These are phyloP conservation scores for Megastigmus dorsalis DNA, from an alignment of 2,888 invertebrate genomes.

Conservation along the genomic window DNA sequence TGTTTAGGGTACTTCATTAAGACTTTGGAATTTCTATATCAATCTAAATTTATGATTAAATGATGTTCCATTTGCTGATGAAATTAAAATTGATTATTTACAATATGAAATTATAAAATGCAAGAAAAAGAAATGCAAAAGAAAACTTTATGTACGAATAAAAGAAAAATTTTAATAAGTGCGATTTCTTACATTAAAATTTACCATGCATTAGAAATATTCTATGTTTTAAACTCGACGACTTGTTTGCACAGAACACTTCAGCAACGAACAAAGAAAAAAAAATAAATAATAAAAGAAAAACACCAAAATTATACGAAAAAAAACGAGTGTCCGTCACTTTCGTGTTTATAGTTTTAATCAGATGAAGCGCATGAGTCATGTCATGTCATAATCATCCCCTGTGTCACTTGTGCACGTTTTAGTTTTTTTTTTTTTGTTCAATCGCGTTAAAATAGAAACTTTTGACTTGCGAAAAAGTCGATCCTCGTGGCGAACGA, in stretches of 20 bases:
- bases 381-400: conserved; percentile 64
- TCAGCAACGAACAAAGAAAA: not conserved
- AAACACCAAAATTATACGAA: conserved; percentile 17
- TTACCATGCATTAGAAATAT: conserved; percentile 6
- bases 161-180: not conserved
- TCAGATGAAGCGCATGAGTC: conserved; percentile 69
- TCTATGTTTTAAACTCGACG: not conserved
- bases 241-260: not conserved
- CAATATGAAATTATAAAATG: too few relatives aligned
- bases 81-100: too few relatives aligned
- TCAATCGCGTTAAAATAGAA: too few relatives aligned
- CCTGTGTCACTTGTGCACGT: conserved; percentile 26
- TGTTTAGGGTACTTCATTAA: too few relatives aligned
- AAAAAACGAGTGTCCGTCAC: conserved; percentile 30
- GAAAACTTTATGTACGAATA: too few relatives aligned
- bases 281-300: not conserved
- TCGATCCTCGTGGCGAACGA: too few relatives aligned
- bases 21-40: too few relatives aligned
- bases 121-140: not conserved
- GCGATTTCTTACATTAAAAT: not conserved
- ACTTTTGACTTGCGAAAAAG: too few relatives aligned
- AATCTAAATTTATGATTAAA: too few relatives aligned
- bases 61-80: too few relatives aligned
- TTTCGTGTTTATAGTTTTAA: conserved; percentile 63
- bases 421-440: too few relatives aligned